Percentiles rank a stretch among this genome's conserved stretches.
phyloP scores from a whole-genome alignment of 2,113 vertebrate genomes.

The Bos indicus region DNA sequence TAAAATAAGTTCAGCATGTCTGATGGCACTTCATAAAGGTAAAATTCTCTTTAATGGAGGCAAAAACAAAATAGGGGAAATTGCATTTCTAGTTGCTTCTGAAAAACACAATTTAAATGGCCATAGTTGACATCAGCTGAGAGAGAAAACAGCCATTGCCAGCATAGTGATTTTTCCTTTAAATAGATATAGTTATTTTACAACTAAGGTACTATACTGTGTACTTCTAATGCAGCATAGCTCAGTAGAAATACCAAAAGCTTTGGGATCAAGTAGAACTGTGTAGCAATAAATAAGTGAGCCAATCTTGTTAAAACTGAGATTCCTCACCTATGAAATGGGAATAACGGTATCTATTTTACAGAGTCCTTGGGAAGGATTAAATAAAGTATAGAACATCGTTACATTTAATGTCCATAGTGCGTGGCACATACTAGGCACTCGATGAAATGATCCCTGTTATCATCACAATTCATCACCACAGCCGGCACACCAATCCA shows the following conservation, averaged over 20 bases:
- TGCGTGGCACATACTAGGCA: neutral
- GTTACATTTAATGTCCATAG: neutral
- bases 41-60: conserved; percentile 31
- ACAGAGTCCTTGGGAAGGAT: neutral
- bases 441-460: neutral
- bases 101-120: conserved; percentile 31
- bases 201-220: neutral
- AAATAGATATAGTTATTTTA: neutral
- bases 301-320: conserved; percentile 16
- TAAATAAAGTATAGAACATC: neutral
- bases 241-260: neutral
- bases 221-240: neutral
- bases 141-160: neutral
- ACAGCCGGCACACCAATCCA: neutral
- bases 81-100: neutral
- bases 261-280: neutral
- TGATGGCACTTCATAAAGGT: neutral
- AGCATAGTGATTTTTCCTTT: neutral
- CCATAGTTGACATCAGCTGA: neutral
- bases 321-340: neutral
- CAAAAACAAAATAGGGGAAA: neutral
- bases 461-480: neutral
- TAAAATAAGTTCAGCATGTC: neutral
- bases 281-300: neutral
- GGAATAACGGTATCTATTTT: neutral